A percentile compares a stretch with the other conserved stretches of the same genome.
phyloP scores from a whole-genome alignment of 2,888 invertebrate genomes.

The Mythimna loreyi region DNA sequence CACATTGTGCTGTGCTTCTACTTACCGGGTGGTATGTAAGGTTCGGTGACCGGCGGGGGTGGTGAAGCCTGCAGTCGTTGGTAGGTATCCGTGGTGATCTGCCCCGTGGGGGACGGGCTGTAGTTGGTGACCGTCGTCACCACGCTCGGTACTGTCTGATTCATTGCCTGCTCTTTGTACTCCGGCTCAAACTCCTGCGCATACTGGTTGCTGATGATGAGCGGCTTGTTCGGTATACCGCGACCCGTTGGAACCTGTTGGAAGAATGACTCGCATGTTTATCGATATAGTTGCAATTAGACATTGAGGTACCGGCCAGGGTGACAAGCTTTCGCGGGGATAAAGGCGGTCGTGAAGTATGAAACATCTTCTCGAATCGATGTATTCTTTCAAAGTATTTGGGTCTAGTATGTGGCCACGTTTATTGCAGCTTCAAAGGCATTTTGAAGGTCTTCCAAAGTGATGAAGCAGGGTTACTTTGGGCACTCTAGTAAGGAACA shows the following conservation, averaged over 20 bases:
- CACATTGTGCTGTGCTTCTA: too few relatives aligned
- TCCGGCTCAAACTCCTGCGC: conserved; percentile 88
- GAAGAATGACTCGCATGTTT: conserved; percentile 23
- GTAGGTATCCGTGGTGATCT: conserved; percentile 72
- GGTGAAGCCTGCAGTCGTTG: conserved; percentile 83
- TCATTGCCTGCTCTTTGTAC: conserved; percentile 74
- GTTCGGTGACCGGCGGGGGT: conserved; percentile 80
- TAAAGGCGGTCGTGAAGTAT: background rate
- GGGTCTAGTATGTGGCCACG: too few relatives aligned
- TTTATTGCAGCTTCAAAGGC: too few relatives aligned
- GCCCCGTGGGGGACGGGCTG: conserved; percentile 76
- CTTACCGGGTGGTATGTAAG: conserved; percentile 86
- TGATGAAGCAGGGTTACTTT: too few relatives aligned
- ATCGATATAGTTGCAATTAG: conserved; percentile 40
- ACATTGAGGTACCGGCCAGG: background rate
- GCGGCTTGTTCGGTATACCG: conserved; percentile 81
- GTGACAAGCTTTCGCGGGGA: background rate
- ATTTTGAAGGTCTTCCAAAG: too few relatives aligned
- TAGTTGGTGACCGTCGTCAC: conserved; percentile 64
- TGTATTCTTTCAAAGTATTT: too few relatives aligned
- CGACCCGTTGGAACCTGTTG: conserved; percentile 83
- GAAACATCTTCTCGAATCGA: background rate
- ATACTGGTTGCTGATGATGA: conserved; percentile 88
- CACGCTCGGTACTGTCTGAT: conserved; percentile 56
- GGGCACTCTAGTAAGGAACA: too few relatives aligned